Evolutionary conservation across 2,888 invertebrate species (phyloP), one percentile per base, ranked within the genome.

Genomic region (Agrotis ipsilon): DNA sequence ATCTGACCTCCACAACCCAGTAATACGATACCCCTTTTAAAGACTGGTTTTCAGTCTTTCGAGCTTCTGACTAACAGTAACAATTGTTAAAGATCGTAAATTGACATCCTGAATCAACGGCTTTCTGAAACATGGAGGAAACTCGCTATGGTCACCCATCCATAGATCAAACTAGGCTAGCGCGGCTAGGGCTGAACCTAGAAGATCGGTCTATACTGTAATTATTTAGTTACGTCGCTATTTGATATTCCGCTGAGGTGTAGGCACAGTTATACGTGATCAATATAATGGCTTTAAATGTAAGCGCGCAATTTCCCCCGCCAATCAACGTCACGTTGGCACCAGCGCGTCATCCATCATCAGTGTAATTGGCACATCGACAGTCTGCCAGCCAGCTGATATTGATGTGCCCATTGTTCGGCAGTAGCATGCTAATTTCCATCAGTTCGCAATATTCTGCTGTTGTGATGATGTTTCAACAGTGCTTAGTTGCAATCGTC

Each of bases 261-360:
- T 18, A 21, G 4, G 2, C 45, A 6, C 27, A 24, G 9, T 6
- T 48, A 45, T 24, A 18, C 49, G n/a, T 60, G 27, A 63, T 68
- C 45, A 63, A 63, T 46, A 13, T 55, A 55, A 46, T 49, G 14
- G 43, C 32, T 70, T 9, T 16, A 49, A 48, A 58, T 58, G 0
- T 24, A 5, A 14, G 9, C 46, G 2, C 14, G 0, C n/a, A 46
- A 54, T 70, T 24, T 49, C 9, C 57, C 32, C 43, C 24, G 54
- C 24, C 78, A 48, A 52, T 77, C 67, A 67, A 48, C 57, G 55
- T 49, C 57, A 48, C 18, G 43, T 57, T 14, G 21, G 7, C 48
- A 48, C 54, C 45, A 63, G 21, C 54, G 14, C 49, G 46, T 63
- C 67, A 77, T 72, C 72, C 55, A 64, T 77, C 76, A 77, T 77